Percentiles rank a stretch among this genome's conserved stretches.
Evolutionary conservation across 2,797 vertebrate species (phyloP).

Genomic region (Epinephelus awoara): DNA sequence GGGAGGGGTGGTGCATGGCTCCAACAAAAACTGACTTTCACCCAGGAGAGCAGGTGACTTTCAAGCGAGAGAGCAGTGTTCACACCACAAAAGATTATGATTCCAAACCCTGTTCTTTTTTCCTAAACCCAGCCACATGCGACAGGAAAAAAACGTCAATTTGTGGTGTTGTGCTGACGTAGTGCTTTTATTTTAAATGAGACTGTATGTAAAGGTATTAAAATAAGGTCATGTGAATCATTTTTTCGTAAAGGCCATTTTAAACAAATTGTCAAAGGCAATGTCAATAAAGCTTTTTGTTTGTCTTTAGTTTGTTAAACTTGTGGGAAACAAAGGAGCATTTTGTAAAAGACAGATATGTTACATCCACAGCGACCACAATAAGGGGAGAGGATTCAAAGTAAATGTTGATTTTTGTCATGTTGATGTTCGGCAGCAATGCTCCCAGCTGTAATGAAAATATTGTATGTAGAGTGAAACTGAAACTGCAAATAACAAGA

Average conservation of each 20-base stretch:
- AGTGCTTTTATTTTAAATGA: too few relatives aligned
- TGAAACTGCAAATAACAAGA: conserved; percentile 46
- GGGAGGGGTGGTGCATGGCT: too few relatives aligned
- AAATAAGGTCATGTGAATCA: not conserved
- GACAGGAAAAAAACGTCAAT: too few relatives aligned
- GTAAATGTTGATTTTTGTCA: conserved; percentile 39
- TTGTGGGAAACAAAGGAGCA: not conserved
- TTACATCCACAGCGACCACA: not conserved
- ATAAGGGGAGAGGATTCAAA: conserved; percentile 12
- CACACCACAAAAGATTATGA: too few relatives aligned
- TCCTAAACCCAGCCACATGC: too few relatives aligned
- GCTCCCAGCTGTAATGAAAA: conserved; percentile 41
- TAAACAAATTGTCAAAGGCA: not conserved
- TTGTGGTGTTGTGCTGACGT: too few relatives aligned
- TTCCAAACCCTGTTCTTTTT: too few relatives aligned
- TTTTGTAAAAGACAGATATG: not conserved
- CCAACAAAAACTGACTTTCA: too few relatives aligned
- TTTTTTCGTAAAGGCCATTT: not conserved
- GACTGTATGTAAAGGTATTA: too few relatives aligned
- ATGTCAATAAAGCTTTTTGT: not conserved
- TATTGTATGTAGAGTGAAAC: conserved; percentile 29
- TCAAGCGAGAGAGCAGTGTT: too few relatives aligned
- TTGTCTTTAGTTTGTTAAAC: not conserved
- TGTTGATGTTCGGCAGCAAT: not conserved
- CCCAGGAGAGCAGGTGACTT: too few relatives aligned